phyloP scores from a whole-genome alignment of 2,113 vertebrate genomes.

The Campylomormyrus numenius region DNA sequence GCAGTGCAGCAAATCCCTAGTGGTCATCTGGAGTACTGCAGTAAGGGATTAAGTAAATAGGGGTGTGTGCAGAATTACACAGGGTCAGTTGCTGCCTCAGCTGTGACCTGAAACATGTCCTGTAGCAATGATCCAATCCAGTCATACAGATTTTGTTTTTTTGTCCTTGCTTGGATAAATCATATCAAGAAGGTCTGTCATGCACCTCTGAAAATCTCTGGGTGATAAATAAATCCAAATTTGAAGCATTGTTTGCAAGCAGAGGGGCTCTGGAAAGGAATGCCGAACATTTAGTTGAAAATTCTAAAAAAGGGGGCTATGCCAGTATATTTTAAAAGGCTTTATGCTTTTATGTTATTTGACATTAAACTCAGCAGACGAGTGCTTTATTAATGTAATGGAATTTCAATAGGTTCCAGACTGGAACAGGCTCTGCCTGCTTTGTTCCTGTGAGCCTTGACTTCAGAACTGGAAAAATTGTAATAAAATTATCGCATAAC shows the following conservation, averaged over 20 bases:
- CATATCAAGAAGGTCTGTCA: background rate
- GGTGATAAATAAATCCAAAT: background rate
- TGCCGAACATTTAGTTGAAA: background rate
- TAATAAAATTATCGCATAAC: background rate
- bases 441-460: background rate
- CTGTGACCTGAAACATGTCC: background rate
- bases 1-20: background rate
- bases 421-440: conserved; percentile 7
- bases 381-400: conserved; percentile 12
- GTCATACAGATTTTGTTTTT: background rate
- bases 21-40: background rate
- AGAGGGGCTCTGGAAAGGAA: background rate
- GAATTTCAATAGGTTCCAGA: conserved; percentile 24
- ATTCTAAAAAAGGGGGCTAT: background rate
- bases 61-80: background rate
- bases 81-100: background rate
- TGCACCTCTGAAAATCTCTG: background rate
- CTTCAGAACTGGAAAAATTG: conserved; percentile 9
- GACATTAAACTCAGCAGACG: conserved; percentile 5
- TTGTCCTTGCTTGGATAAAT: background rate
- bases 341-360: conserved; percentile 11
- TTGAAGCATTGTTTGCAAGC: background rate
- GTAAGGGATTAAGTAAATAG: background rate
- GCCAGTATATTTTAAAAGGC: background rate
- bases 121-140: background rate